Evolutionary conservation across 2,888 invertebrate species (phyloP).

Genomic region (Nasonia oneida): DNA sequence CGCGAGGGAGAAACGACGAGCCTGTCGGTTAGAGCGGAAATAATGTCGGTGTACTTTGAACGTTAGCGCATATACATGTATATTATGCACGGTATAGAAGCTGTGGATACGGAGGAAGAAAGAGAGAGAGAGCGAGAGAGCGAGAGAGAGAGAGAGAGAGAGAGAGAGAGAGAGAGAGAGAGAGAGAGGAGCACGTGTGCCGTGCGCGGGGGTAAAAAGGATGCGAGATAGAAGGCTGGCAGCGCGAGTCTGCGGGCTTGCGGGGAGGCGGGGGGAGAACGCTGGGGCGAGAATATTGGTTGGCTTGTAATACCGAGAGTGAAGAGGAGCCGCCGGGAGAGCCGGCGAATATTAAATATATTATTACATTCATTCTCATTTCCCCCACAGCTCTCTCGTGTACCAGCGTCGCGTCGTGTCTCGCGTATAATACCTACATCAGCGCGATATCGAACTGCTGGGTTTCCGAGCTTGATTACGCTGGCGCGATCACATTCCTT

Average conservation of each 20-base stretch:
- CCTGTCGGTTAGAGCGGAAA: slow-evolving; percentile 71
- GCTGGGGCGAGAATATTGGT: slow-evolving; percentile 77
- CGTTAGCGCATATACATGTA: slow-evolving; percentile 25
- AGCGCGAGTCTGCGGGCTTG: slow-evolving; percentile 51
- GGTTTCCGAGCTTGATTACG: not conserved
- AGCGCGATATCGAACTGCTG: not conserved
- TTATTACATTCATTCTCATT: slow-evolving; percentile 79
- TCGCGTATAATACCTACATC: not conserved
- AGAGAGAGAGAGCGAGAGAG: slow-evolving; percentile 8
- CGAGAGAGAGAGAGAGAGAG: slow-evolving; percentile 14
- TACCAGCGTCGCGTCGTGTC: slow-evolving; percentile 54
- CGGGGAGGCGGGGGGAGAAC: slow-evolving; percentile 49
- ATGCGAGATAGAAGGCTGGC: slow-evolving; percentile 45
- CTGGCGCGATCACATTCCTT: not conserved
- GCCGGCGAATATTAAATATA: slow-evolving; percentile 78
- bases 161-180: slow-evolving; percentile 9
- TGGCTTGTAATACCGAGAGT: slow-evolving; percentile 77
- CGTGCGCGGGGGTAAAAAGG: not conserved
- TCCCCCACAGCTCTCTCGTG: slow-evolving; percentile 71
- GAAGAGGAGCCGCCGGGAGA: slow-evolving; percentile 72
- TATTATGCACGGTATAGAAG: no score
- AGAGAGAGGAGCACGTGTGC: slow-evolving; percentile 1
- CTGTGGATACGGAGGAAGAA: slow-evolving; percentile 20
- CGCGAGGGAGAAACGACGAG: not conserved
- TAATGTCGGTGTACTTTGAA: slow-evolving; percentile 74